Base-by-base conservation (phyloP, 2,888 invertebrate species). In the Netelia melanura region DNA sequence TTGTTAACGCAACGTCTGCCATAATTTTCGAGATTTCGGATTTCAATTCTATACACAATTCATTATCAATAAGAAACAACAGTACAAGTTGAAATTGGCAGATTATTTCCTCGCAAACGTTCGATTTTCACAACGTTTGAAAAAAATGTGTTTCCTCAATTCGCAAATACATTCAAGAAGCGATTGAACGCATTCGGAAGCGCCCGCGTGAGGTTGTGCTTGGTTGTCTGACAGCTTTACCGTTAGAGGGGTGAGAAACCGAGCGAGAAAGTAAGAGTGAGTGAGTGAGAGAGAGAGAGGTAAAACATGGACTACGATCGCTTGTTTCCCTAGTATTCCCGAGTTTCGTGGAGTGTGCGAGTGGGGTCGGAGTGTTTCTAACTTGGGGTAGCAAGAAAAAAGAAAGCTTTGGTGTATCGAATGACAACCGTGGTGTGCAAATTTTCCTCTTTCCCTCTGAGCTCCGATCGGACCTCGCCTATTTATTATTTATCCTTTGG, bases 321-420 rank as follows among this genome's bases (percentile, higher is more conserved):
- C 48, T 86, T 58, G 75, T 82, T 82, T 80, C 80, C 78, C 76
- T 80, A 65, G 81, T 70, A 79, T 75, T 78, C 56, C 64, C 43
- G 58, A 72, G 79, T 84, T 79, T 81, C 71, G 74, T 70, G 81
- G 78, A 56, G 65, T 62, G 62, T 9, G 17, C 17, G 38, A n/a
- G 44, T 48, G 6, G 61, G 43, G 78, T 52, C 38, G 48, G 17
- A 11, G 64, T 43, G 64, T 3, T 21, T 30, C 48, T 21, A 38
- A 38, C 8, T 21, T 25, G 64, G 54, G 56, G 54, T 38, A 56
- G 25, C 43, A 17, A 58, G 9, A 17, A 58, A 21, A 21, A 21
- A 30, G 25, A 25, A 3, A 30, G n/a, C 30, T 62, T 62, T 62
- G 62, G 25, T 62, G n/a, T n/a, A 10, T 75, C 30, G 21, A 43